A percentile compares a stretch with the other conserved stretches of the same genome.
Conservation (phyloP, 2,888 invertebrate genomes). For the Apodemia zela region DNA sequence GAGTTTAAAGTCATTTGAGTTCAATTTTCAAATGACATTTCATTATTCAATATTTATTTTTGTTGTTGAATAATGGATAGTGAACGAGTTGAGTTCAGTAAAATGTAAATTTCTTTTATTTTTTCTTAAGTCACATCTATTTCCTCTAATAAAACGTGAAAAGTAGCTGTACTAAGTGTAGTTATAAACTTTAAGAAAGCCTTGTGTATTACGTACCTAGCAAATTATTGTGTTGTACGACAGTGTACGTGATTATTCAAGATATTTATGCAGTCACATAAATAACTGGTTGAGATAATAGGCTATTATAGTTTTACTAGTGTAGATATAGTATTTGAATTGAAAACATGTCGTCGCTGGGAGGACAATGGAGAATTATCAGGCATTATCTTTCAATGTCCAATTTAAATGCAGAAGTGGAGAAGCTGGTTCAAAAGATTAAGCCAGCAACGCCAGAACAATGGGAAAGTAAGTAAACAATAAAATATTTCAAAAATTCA, state of each 20-base stretch:
- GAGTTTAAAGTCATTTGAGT: constrained; percentile 11
- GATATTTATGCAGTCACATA: constrained; percentile 17
- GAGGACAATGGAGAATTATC: constrained; percentile 67
- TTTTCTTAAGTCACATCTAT: background rate
- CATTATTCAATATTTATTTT: constrained; percentile 8
- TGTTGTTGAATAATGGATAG: background rate
- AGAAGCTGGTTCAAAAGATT: constrained; percentile 60
- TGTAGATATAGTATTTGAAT: background rate
- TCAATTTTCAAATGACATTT: background rate
- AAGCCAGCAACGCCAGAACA: constrained; percentile 59
- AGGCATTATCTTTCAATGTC: constrained; percentile 62
- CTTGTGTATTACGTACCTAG: background rate
- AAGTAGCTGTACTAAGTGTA: background rate
- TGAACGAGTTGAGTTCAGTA: background rate
- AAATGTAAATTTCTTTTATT: too few relatives aligned
- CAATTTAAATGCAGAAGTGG: constrained; percentile 60
- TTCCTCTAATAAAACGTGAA: background rate
- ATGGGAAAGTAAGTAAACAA: constrained; percentile 66
- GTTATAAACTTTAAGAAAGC: background rate
- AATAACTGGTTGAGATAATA: constrained; percentile 18
- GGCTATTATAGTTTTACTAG: background rate
- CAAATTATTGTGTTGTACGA: background rate
- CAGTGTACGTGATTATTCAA: constrained; percentile 32
- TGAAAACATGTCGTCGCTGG: constrained; percentile 59
- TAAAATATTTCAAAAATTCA: too few relatives aligned